These are phyloP conservation scores for Cynaeus angustus DNA, from an alignment of 2,888 invertebrate species.

Conservation along the genomic window DNA sequence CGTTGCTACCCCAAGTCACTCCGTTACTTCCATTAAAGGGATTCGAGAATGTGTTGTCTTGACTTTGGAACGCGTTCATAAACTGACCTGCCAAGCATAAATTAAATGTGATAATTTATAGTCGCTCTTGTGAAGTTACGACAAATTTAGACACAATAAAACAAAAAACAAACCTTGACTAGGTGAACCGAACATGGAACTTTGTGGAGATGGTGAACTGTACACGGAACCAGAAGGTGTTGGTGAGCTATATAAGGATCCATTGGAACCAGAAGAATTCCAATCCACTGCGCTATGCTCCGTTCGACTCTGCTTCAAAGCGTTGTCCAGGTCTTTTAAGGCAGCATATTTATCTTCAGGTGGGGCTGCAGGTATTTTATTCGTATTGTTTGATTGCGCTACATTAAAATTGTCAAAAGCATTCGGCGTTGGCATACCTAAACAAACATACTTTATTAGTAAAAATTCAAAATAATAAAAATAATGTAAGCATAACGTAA, in stretches of 20 bases:
- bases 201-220: slow-evolving; percentile 69
- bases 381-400: slow-evolving; percentile 50
- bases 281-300: slow-evolving; percentile 73
- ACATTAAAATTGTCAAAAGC: slow-evolving; percentile 54
- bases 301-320: slow-evolving; percentile 74
- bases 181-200: slow-evolving; percentile 70
- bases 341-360: slow-evolving; percentile 95
- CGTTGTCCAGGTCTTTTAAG: slow-evolving; percentile 92
- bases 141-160: too few relatives aligned
- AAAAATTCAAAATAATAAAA: slow-evolving; percentile 3
- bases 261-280: slow-evolving; percentile 66
- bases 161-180: slow-evolving; percentile 66
- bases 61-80: slow-evolving; percentile 63
- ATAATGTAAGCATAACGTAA: slow-evolving; percentile 2
- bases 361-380: slow-evolving; percentile 55
- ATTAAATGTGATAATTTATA: slow-evolving; percentile 31
- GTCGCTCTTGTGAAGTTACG: too few relatives aligned
- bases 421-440: slow-evolving; percentile 64
- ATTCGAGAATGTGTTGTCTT: slow-evolving; percentile 60
- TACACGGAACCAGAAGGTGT: slow-evolving; percentile 68
- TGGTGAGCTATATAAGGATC: slow-evolving; percentile 69
- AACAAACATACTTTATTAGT: slow-evolving; percentile 34
- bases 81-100: slow-evolving; percentile 66
- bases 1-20: slow-evolving; percentile 50
- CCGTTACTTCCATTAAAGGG: slow-evolving; percentile 57